These are phyloP conservation scores for Diorhabda carinulata DNA, from an alignment of 1,140 invertebrate genomes.

Conservation along the genomic window DNA sequence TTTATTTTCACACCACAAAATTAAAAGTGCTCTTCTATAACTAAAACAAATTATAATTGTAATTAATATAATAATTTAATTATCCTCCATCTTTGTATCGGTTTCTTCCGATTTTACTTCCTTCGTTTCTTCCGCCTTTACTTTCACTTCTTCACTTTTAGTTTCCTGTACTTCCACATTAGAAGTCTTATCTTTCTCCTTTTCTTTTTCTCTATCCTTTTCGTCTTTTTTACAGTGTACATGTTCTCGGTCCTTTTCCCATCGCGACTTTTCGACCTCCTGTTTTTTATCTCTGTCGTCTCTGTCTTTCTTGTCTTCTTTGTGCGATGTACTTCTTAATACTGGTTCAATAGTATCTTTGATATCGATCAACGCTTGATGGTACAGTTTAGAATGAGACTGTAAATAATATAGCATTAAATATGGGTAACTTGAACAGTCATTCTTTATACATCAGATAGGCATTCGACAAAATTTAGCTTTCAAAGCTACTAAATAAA, in stretches of 20 bases:
- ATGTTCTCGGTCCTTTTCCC: constrained; percentile 38
- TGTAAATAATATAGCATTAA: constrained; percentile 30
- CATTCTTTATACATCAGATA: too few relatives aligned
- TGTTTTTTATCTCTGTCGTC: constrained; percentile 39
- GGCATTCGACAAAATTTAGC: too few relatives aligned
- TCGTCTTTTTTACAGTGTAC: constrained; percentile 22
- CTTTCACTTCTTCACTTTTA: constrained; percentile 18
- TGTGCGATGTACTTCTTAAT: constrained; percentile 36
- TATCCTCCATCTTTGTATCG: neutral
- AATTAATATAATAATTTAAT: too few relatives aligned
- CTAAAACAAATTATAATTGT: too few relatives aligned
- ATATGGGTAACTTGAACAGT: too few relatives aligned
- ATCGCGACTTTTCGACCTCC: constrained; percentile 40
- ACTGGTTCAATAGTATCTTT: constrained; percentile 58
- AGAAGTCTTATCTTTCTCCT: constrained; percentile 18
- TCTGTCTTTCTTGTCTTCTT: constrained; percentile 38
- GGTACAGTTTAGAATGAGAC: constrained; percentile 70
- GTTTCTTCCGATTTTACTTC: neutral
- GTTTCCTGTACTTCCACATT: neutral
- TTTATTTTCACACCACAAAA: too few relatives aligned
- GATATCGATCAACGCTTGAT: constrained; percentile 63
- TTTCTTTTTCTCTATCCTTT: constrained; percentile 16
- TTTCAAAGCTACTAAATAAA: too few relatives aligned
- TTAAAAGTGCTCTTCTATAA: too few relatives aligned
- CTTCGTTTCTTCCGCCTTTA: constrained; percentile 15